A percentile compares a stretch with the other conserved stretches of the same genome.
phyloP scores from a whole-genome alignment of 92 coral and sea anemone genomes.

The Porites evermanni region DNA sequence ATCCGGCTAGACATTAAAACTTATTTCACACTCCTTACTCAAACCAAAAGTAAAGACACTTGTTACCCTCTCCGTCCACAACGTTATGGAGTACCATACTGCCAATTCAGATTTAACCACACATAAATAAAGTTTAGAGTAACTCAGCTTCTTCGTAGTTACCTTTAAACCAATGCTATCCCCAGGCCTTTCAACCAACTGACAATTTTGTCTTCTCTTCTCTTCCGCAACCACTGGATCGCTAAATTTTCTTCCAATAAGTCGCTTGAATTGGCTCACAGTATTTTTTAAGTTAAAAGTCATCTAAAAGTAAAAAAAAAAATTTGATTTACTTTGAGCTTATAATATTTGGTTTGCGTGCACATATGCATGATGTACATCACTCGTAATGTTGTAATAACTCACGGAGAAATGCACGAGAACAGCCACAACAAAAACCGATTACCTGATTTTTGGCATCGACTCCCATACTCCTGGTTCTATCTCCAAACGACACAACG shows the following conservation, averaged over 20 bases:
- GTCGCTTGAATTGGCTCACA: conserved; percentile 87
- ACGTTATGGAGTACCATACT: no score
- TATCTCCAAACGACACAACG: conserved; percentile 94
- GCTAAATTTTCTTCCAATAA: conserved; percentile 88
- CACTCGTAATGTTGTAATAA: neutral
- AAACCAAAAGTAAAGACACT: no score
- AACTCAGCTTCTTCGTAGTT: neutral
- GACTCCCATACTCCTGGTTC: conserved; percentile 82
- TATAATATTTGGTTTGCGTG: neutral
- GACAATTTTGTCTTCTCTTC: conserved; percentile 63
- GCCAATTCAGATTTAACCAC: neutral
- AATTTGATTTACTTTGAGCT: no score
- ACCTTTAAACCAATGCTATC: conserved; percentile 93
- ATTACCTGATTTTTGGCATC: conserved; percentile 94
- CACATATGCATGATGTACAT: neutral
- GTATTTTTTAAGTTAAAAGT: conserved; percentile 88
- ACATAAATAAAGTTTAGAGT: neutral
- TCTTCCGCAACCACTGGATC: conserved; percentile 90
- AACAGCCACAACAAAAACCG: neutral
- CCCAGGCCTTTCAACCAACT: conserved; percentile 76
- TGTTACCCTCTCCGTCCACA: no score
- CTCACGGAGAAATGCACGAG: neutral
- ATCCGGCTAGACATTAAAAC: no score
- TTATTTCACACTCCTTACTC: no score
- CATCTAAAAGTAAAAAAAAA: conserved; percentile 62